Conservation (phyloP, 2,888 invertebrate species). For the Conops quadrifasciatus region DNA sequence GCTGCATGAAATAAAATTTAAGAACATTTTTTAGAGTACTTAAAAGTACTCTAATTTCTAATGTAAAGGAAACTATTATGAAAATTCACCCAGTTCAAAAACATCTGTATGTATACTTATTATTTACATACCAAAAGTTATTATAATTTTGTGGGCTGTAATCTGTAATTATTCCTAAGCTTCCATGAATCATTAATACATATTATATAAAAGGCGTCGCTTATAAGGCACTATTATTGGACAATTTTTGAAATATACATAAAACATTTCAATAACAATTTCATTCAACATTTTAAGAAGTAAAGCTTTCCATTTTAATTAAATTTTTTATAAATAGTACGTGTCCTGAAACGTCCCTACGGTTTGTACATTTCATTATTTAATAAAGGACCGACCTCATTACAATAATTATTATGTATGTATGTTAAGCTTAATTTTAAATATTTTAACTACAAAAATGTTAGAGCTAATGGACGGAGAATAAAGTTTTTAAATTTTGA, state of each 20-base stretch:
- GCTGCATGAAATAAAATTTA: no score
- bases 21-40: no score
- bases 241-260: neutral
- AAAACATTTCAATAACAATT: neutral
- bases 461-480: constrained; percentile 22
- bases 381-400: neutral
- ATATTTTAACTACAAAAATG: neutral
- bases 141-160: no score
- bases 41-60: no score
- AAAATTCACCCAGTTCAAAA: no score
- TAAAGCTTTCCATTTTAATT: constrained; percentile 12
- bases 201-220: neutral
- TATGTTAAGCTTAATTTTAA: constrained; percentile 15
- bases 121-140: no score
- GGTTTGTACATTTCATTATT: constrained; percentile 35
- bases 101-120: no score
- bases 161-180: neutral
- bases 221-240: constrained; percentile 10
- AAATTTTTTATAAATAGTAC: neutral
- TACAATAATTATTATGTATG: neutral
- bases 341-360: neutral
- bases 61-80: no score
- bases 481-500: neutral
- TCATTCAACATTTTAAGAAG: neutral
- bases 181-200: neutral